phyloP scores from a whole-genome alignment of 2,113 vertebrate genomes.

The Turnix velox region DNA sequence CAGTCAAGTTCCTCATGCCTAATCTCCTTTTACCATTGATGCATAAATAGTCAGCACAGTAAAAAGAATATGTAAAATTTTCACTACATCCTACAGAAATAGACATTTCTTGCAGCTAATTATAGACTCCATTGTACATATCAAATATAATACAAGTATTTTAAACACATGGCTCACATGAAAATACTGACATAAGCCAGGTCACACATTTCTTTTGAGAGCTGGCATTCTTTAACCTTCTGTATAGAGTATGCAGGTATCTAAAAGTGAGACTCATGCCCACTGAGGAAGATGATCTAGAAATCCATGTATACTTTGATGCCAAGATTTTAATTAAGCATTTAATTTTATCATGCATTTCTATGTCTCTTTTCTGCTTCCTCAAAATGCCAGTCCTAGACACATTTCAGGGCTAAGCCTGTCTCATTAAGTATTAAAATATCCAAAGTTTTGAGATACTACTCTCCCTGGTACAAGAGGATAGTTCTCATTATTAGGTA shows the following conservation, averaged over 20 bases:
- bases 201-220: neutral
- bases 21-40: neutral
- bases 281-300: neutral
- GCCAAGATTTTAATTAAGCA: neutral
- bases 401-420: neutral
- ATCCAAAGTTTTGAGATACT: neutral
- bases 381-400: neutral
- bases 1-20: neutral
- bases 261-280: neutral
- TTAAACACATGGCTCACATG: neutral
- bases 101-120: accelerated
- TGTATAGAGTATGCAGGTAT: neutral
- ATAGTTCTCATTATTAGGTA: neutral
- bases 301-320: neutral
- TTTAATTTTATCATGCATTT: neutral
- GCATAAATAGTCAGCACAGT: neutral
- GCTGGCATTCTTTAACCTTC: neutral
- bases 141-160: neutral
- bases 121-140: neutral
- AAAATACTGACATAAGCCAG: neutral
- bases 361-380: neutral
- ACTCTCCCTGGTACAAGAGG: neutral
- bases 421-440: neutral
- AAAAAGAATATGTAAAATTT: neutral
- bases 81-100: neutral